These are phyloP conservation scores for Centroberyx gerrardi DNA, from an alignment of 2,797 vertebrate species.

Conservation along the genomic window DNA sequence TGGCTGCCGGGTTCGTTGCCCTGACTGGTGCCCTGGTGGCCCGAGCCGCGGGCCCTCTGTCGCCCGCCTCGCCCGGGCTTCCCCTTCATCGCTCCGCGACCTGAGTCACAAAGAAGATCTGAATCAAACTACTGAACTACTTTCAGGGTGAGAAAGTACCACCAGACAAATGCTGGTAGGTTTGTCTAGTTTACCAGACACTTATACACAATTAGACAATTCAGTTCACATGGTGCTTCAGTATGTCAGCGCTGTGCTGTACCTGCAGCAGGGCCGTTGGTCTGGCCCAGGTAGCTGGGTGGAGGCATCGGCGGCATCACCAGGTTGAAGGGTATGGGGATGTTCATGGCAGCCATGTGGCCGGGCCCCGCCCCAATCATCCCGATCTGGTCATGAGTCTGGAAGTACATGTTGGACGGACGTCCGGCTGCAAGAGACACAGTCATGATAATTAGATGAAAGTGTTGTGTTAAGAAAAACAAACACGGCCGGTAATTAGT, in stretches of 20 bases:
- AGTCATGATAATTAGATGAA: background rate
- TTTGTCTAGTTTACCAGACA: background rate
- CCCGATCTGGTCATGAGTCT: slow-evolving; percentile 98
- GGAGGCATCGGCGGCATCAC: slow-evolving; percentile 99
- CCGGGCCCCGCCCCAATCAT: slow-evolving; percentile 96
- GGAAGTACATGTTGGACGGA: slow-evolving; percentile 98
- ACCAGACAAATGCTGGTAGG: no score
- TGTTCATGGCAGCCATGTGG: slow-evolving; percentile 96
- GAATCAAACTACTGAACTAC: background rate
- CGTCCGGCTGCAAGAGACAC: slow-evolving; percentile 83
- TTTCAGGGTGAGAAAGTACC: no score
- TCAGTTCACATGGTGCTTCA: no score
- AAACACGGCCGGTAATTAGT: no score
- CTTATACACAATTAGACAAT: background rate
- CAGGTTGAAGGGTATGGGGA: slow-evolving; percentile 98
- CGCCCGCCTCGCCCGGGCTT: slow-evolving; percentile 94
- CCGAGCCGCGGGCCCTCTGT: slow-evolving; percentile 92
- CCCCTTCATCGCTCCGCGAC: slow-evolving; percentile 94
- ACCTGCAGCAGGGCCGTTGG: slow-evolving; percentile 95
- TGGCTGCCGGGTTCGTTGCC: slow-evolving; percentile 93
- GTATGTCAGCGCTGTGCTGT: background rate
- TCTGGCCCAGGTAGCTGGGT: slow-evolving; percentile 93
- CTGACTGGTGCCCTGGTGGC: slow-evolving; percentile 90
- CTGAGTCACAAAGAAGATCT: slow-evolving; percentile 71
- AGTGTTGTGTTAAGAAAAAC: background rate